Evolutionary conservation across 2,888 invertebrate species (phyloP), one percentile per base, ranked within the genome.

Genomic region (Allacma fusca): DNA sequence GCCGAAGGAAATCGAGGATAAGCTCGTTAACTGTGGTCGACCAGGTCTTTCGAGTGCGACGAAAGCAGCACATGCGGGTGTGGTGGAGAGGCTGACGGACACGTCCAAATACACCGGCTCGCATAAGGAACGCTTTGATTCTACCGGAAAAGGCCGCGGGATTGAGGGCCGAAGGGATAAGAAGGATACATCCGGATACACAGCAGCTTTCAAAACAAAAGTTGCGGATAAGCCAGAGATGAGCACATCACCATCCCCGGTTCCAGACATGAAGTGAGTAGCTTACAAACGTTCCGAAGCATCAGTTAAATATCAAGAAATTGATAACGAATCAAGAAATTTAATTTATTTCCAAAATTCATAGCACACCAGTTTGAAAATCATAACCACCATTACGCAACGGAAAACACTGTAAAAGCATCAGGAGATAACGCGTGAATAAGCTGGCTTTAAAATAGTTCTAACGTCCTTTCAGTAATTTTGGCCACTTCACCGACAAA

Each of bases 21-120:
- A 95, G 86, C 88, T 96, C 88, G 91, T 92, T 0, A 89, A 88
- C 78, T 94, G 94, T 86, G 95, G 96, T 43, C 90, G 92, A 80
- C 95, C 95, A 0, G 75, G 76, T 34, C 28, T 73, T 21, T 76
- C 79, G 1, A 34, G 57, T 76, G 82, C 83, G 0, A 82, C 83
- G 80, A 81, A 82, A 80, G 84, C 85, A 5, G 82, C 81, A 1
- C 83, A 82, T 74, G 83, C 84, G 19, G 85, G 85, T 19, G 86
- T 86, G 1, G 86, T 87, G 12, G 86, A 86, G 40, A 34, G 68
- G 28, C 82, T 88, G 76, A 87, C 87, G 23, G 87, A 88, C 81
- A 85, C 87, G 40, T 86, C 87, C 29, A 86, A 86, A 79, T 87
- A 87, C 84, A 87, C 87, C 7, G 87, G 87, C 68, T 84, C 86